phyloP scores from a whole-genome alignment of 2,888 invertebrate species.

The Saturnia pavonia region DNA sequence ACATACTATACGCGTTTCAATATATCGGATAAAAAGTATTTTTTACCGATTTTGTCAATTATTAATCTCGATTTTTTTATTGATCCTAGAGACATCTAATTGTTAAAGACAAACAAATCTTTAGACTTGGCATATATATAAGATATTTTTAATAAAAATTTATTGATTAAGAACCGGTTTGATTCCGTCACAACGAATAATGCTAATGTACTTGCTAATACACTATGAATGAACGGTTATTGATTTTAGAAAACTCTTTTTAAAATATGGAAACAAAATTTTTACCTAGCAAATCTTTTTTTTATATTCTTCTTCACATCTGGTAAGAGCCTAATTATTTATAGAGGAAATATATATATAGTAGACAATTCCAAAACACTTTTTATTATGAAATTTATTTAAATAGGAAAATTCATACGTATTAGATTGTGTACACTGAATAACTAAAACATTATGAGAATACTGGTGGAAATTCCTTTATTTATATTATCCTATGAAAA shows the following conservation, averaged over 20 bases:
- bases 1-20: no score
- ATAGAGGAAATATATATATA: background rate
- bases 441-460: background rate
- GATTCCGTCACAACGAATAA: background rate
- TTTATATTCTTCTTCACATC: background rate
- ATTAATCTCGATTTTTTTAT: no score
- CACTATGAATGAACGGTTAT: background rate
- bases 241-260: background rate
- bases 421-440: no score
- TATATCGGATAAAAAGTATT: no score
- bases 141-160: background rate
- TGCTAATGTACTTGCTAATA: background rate
- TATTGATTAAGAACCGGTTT: no score
- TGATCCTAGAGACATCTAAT: no score
- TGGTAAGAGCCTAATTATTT: background rate
- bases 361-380: background rate
- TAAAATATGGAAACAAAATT: background rate
- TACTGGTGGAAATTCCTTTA: background rate
- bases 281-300: no score
- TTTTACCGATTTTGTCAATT: no score
- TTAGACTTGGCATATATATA: no score
- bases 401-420: background rate
- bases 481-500: constrained; percentile 11
- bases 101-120: no score
- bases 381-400: background rate